These are phyloP conservation scores for Stenichneumon culpator DNA, from an alignment of 2,888 invertebrate genomes.

Conservation along the genomic window DNA sequence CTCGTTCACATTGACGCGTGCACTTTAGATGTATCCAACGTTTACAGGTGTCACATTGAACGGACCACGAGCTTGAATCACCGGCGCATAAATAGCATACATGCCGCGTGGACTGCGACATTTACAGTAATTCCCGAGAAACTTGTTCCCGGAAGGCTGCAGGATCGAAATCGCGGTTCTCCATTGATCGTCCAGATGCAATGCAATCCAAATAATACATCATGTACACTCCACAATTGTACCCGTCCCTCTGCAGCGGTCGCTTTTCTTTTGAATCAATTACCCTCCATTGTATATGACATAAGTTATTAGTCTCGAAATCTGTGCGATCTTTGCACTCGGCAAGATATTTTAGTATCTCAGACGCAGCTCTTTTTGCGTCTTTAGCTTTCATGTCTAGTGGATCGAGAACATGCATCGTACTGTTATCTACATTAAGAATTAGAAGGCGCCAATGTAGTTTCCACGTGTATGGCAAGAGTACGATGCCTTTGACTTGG, in stretches of 20 bases:
- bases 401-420: constrained; percentile 16
- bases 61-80: neutral
- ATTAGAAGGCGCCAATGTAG: constrained; percentile 10
- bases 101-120: neutral
- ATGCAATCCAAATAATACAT: constrained; percentile 12
- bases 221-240: constrained; percentile 4
- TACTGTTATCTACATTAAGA: constrained; percentile 13
- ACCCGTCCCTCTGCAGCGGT: neutral
- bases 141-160: neutral
- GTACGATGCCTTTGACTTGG: constrained; percentile 1
- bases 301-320: constrained; percentile 9
- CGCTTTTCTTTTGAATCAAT: neutral
- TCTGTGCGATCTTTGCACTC: neutral
- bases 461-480: constrained; percentile 14
- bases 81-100: neutral
- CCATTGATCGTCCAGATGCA: neutral
- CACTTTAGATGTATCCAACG: neutral
- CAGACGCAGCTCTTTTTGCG: neutral
- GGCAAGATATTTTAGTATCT: neutral
- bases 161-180: constrained; percentile 10
- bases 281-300: constrained; percentile 8
- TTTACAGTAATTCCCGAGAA: neutral
- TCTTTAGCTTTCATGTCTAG: neutral
- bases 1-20: neutral
- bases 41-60: neutral